Base-by-base conservation (phyloP, 1,140 invertebrate species). In the Trachymyrmex septentrionalis region DNA sequence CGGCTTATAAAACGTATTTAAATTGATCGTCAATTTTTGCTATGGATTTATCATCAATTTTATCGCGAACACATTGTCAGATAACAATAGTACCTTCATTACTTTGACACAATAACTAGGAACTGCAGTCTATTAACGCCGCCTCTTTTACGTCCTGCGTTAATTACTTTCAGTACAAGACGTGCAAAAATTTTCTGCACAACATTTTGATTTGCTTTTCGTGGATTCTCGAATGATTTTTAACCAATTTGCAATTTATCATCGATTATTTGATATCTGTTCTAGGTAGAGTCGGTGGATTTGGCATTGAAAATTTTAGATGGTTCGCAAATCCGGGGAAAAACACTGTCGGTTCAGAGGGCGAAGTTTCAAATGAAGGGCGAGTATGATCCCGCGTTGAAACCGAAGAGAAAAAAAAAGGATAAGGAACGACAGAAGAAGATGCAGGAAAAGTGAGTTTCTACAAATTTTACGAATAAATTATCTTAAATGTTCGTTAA, bases 351-450 rank as follows among this genome's bases (percentile, higher is more conserved):
- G 86, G 99, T 99, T 1, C 98, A 99, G 95, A 96, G 97, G 90
- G 99, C 99, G 0, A 97, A 98, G 92, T 99, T 99, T 93, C 97
- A 99, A 93, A 96, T 99, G 96, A 99, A 99, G 95, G 99, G 99
- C 16, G 77, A 16, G 3, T 99, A 98, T 95, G 98, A 99, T 96
- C 99, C 99, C 12, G 96, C 96, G 0, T 96, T 99, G 57, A 99
- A 99, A 94, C 99, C 98, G 3, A 99, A 98, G 93, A 98, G 98
- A 93, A 99, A 98, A 92, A 98, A 97, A 93, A 98, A 98, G 95
- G 98, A 98, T 67, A 97, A 98, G 88, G 97, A 99, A 85, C 99
- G 98, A 93, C 94, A 99, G 78, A 98, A 98, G 95, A 99, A 99
- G 95, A 97, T 98, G 94, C 98, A 99, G 92, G 97, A 99, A 93